Evolutionary conservation across 2,113 vertebrate genomes (phyloP), one percentile per base, ranked within the genome.

Genomic region (Heliornis fulica): DNA sequence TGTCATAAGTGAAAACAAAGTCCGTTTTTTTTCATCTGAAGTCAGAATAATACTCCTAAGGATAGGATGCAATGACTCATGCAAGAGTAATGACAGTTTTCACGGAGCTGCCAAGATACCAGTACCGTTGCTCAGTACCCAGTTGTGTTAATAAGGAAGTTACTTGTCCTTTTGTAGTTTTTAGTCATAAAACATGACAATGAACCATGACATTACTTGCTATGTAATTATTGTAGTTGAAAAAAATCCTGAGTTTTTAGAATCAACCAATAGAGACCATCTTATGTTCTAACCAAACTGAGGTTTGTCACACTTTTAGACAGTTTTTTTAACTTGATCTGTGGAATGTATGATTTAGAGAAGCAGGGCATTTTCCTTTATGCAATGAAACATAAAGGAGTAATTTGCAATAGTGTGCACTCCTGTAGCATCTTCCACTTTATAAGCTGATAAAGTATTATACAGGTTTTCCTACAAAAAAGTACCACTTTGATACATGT

Each of bases 171-270:
- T 90, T 95, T 90, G 45, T 94, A 53, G 22, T 63, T 94, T 80
- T 96, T 94, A 92, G 25, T 96, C 96, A 95, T 83, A 59, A 78
- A 94, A 83, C 20, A 31, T 90, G 53, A 83, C 77, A 85, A 79
- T 72, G 76, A 87, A 56, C 15, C 13, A n/a, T 92, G 83, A 94
- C 64, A 68, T 64, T 87, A 70, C 25, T 91, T 94, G 78, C 86
- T 92, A 29, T 69, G 32, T 51, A 66, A 65, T 87, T 69, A 38
- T 29, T 59, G 16, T 54, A 40, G 23, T 54, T 79, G 57, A 93
- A 93, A 83, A 56, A 56, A 56, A 89, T 92, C 54, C 66, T 36
- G n/a, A 76, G 32, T 59, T 80, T 59, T 94, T 94, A 50, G 29
- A 83, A 65, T 89, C 25, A 11, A 28, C 60, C 64, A 53, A 4